Evolutionary conservation across 2,888 invertebrate genomes (phyloP).

Genomic region (Sclerodermus sp.): DNA sequence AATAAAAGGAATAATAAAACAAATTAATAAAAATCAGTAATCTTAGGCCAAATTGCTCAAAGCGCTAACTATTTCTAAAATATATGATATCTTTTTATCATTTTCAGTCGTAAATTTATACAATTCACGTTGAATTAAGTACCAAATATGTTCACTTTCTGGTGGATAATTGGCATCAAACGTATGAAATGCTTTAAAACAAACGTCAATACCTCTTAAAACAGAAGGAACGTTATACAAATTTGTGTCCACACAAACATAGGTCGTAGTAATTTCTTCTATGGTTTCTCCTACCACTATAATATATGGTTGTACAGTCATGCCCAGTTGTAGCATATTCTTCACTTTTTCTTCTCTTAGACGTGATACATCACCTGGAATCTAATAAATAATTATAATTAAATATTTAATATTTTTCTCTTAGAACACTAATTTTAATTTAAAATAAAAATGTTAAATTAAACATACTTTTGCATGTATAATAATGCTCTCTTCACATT

Average conservation of each 20-base stretch:
- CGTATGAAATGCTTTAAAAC: constrained; percentile 9
- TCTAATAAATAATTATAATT: not conserved
- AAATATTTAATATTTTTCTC: no score
- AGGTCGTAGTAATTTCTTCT: not conserved
- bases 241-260: not conserved
- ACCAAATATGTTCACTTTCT: not conserved
- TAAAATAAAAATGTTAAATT: no score
- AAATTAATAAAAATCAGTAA: not conserved
- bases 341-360: not conserved
- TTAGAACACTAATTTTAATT: no score
- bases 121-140: not conserved
- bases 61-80: not conserved
- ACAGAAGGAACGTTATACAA: constrained; percentile 1
- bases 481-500: constrained; percentile 8
- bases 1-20: not conserved
- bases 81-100: not conserved
- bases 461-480: not conserved
- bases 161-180: not conserved
- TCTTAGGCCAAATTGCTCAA: not conserved
- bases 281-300: not conserved
- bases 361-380: not conserved
- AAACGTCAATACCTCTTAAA: constrained; percentile 3
- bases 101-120: not conserved
- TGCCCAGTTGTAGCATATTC: not conserved
- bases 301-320: not conserved